Conservation (phyloP, 2,888 invertebrate genomes). For the Meta bourneti region DNA sequence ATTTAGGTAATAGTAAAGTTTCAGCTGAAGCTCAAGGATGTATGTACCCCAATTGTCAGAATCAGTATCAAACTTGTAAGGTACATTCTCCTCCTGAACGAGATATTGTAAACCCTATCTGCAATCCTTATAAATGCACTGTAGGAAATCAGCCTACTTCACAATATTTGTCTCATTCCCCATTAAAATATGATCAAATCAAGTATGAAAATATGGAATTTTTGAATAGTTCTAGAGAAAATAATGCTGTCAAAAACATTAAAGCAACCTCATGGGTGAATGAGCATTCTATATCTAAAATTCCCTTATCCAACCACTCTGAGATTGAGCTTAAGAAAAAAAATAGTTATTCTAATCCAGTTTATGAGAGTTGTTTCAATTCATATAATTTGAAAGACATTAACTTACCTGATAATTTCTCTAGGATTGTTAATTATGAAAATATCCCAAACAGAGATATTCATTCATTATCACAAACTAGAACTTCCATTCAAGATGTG, state of each 20-base stretch:
- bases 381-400: neutral
- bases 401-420: neutral
- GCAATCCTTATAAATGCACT: neutral
- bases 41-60: constrained; percentile 50
- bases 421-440: neutral
- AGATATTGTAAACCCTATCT: constrained; percentile 15
- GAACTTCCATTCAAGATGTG: neutral
- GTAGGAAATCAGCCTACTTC: no score
- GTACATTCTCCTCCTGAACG: constrained; percentile 58
- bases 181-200: no score
- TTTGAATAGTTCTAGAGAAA: neutral
- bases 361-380: neutral
- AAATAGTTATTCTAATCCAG: neutral
- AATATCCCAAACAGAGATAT: neutral
- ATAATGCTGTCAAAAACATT: no score
- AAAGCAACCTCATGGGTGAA: no score
- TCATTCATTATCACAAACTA: neutral
- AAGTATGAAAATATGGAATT: constrained; percentile 15
- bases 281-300: no score
- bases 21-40: neutral
- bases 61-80: constrained; percentile 32
- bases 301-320: neutral
- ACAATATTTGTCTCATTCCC: no score
- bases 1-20: no score
- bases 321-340: neutral